Conservation (phyloP, 1,140 invertebrate genomes). For the Ganaspis sp. region DNA sequence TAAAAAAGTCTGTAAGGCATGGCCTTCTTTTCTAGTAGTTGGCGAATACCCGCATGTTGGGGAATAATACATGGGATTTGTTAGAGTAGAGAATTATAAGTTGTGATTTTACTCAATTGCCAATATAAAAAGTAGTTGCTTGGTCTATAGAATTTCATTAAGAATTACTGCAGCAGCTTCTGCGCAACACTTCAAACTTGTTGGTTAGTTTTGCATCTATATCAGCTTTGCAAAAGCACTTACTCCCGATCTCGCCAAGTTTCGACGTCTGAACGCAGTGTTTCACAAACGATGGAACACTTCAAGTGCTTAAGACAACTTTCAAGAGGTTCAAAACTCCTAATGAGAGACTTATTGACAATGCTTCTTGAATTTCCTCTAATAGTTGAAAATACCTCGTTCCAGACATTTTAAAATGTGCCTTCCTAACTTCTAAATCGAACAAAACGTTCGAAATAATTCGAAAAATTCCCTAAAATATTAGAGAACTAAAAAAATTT, state of each 20-base stretch:
- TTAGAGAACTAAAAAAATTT: too few relatives aligned
- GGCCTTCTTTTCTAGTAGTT: background rate
- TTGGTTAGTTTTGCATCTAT: slow-evolving; percentile 18
- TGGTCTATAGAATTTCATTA: background rate
- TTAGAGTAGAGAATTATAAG: background rate
- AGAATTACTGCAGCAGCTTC: background rate
- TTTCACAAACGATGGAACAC: slow-evolving; percentile 15
- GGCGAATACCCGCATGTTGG: background rate
- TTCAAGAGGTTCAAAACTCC: slow-evolving; percentile 9
- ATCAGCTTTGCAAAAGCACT: slow-evolving; percentile 7
- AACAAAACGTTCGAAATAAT: too few relatives aligned
- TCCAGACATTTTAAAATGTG: background rate
- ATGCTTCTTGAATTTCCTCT: background rate
- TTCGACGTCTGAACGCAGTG: slow-evolving; percentile 22
- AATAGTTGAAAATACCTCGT: background rate
- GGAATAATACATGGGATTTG: background rate
- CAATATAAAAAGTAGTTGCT: background rate
- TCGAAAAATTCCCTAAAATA: too few relatives aligned
- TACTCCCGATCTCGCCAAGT: slow-evolving; percentile 22
- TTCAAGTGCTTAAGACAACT: slow-evolving; percentile 19
- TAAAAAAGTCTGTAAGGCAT: background rate
- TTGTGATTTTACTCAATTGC: background rate
- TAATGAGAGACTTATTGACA: slow-evolving; percentile 13
- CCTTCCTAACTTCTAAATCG: too few relatives aligned
- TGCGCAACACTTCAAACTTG: background rate